Conservation (phyloP, 2,888 invertebrate genomes). For the Drosophila macrospina region DNA sequence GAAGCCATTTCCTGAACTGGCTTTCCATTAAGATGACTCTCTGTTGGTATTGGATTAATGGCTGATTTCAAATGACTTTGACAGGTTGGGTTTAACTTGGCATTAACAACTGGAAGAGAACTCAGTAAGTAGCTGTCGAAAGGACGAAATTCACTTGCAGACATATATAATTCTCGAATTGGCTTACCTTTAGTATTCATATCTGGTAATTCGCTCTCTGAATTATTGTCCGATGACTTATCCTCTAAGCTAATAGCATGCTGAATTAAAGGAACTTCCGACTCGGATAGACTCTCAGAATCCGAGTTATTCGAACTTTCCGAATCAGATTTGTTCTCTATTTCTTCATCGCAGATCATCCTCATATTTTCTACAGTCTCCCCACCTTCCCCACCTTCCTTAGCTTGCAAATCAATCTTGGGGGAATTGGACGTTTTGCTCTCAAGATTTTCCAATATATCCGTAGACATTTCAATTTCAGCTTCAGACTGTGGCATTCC, state of each 20-base stretch:
- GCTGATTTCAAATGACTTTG: no score
- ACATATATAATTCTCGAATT: no score
- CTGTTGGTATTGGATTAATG: neutral
- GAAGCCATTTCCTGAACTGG: neutral
- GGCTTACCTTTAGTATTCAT: neutral
- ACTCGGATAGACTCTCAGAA: neutral
- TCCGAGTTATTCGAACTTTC: neutral
- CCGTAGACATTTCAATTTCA: neutral
- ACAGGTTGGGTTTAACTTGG: no score
- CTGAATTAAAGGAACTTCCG: neutral
- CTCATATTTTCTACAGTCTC: no score
- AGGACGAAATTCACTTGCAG: neutral
- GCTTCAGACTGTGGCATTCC: neutral
- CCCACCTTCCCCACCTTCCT: neutral
- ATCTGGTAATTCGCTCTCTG: neutral
- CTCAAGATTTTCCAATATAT: neutral
- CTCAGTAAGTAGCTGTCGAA: no score
- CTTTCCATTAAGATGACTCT: neutral
- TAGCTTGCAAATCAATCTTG: neutral
- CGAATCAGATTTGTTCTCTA: neutral
- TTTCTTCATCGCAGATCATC: neutral
- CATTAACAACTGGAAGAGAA: no score
- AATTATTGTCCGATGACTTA: neutral
- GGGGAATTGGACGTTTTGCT: neutral
- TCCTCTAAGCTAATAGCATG: neutral